Conservation (phyloP, 2,797 vertebrate species). For the Sebastes kiyomatsui region DNA sequence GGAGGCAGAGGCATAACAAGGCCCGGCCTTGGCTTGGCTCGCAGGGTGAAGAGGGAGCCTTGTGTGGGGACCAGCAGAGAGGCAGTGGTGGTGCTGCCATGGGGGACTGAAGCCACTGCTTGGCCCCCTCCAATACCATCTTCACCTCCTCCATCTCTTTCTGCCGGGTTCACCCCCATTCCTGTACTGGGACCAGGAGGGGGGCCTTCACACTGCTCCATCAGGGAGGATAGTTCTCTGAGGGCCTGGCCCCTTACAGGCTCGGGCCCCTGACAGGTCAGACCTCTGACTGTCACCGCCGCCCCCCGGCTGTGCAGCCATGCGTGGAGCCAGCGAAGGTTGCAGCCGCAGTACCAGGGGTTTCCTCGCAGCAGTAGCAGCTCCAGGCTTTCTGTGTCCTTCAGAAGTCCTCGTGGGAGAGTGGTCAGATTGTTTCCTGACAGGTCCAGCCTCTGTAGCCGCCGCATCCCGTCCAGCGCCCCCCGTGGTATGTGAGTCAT, state of each 20-base stretch:
- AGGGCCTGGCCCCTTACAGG: constrained; percentile 88
- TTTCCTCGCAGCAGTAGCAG: constrained; percentile 91
- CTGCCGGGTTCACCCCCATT: constrained; percentile 54
- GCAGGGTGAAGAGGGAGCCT: constrained; percentile 90
- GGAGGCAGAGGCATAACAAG: constrained; percentile 85
- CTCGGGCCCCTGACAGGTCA: constrained; percentile 92
- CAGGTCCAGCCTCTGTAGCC: constrained; percentile 89
- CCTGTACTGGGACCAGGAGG: constrained; percentile 68
- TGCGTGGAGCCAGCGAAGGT: constrained; percentile 92
- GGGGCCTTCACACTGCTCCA: constrained; percentile 90
- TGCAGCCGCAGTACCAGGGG: constrained; percentile 95
- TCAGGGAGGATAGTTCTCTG: constrained; percentile 87
- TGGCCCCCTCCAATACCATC: constrained; percentile 66
- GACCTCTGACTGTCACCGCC: constrained; percentile 88
- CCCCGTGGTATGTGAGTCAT: constrained; percentile 91
- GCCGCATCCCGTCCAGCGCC: constrained; percentile 87
- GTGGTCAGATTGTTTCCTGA: constrained; percentile 97
- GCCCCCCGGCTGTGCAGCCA: constrained; percentile 88
- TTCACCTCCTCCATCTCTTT: constrained; percentile 70
- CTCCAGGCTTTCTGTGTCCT: constrained; percentile 89
- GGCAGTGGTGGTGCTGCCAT: constrained; percentile 67
- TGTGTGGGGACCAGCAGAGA: constrained; percentile 83
- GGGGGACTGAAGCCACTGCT: constrained; percentile 65
- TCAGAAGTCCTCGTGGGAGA: constrained; percentile 90
- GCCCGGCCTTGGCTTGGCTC: constrained; percentile 84